Conservation (phyloP, 2,888 invertebrate species). For the Ichneumoninae sp. region DNA sequence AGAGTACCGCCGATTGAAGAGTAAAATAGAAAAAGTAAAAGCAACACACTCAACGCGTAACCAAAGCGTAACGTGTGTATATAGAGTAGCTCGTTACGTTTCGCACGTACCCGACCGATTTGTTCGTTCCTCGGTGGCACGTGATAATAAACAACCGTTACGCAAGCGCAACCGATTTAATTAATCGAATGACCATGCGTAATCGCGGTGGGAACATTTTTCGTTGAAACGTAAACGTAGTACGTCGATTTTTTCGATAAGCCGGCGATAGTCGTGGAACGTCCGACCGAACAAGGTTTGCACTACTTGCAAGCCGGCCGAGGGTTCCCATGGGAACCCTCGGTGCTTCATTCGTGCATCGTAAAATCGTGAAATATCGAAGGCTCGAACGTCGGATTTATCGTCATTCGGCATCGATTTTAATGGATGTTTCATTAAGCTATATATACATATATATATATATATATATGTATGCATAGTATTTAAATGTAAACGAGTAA, state of each 20-base stretch:
- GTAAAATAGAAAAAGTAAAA: slow-evolving; percentile 46
- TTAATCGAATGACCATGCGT: slow-evolving; percentile 45
- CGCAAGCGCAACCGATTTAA: slow-evolving; percentile 42
- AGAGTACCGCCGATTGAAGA: slow-evolving; percentile 30
- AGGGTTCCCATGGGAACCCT: background rate
- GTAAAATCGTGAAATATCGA: background rate
- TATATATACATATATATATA: background rate
- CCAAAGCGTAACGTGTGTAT: slow-evolving; percentile 51
- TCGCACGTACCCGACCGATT: slow-evolving; percentile 48
- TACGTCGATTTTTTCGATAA: slow-evolving; percentile 16
- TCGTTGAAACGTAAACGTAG: background rate
- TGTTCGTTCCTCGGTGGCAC: slow-evolving; percentile 25
- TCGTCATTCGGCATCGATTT: background rate
- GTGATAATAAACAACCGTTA: slow-evolving; percentile 61
- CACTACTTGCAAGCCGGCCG: slow-evolving; percentile 1
- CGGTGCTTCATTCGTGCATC: no score
- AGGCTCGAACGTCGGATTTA: background rate
- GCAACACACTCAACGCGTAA: slow-evolving; percentile 46
- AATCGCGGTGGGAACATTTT: background rate
- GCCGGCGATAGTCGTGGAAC: background rate
- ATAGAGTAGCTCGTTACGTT: slow-evolving; percentile 46
- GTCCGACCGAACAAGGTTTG: slow-evolving; percentile 1
- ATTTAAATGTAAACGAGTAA: slow-evolving; percentile 46
- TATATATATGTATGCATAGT: background rate
- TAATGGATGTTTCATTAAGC: slow-evolving; percentile 26